These are phyloP conservation scores for Cassiopea andromeda DNA, from an alignment of 30 jellyfish, hydroid and myxozoan genomes.

Conservation along the genomic window DNA sequence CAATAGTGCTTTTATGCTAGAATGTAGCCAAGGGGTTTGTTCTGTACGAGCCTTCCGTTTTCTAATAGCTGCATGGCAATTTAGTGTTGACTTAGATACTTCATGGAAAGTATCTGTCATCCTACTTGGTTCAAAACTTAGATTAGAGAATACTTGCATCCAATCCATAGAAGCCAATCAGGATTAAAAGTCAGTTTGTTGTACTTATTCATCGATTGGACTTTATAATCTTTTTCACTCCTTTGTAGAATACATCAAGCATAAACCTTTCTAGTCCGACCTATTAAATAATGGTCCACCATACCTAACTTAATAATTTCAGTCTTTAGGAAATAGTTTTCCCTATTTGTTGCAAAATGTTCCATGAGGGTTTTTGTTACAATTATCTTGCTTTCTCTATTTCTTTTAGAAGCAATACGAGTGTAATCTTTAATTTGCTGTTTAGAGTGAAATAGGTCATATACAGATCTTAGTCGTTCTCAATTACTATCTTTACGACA, in stretches of 20 bases:
- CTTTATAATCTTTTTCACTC: not conserved
- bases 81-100: constrained; percentile 45
- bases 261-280: constrained; percentile 13
- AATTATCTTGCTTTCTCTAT: constrained; percentile 5
- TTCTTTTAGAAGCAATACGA: constrained; percentile 8
- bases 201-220: constrained; percentile 23
- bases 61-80: constrained; percentile 56
- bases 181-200: constrained; percentile 34
- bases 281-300: constrained; percentile 10
- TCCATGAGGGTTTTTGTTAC: constrained; percentile 26
- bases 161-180: constrained; percentile 41
- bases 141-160: constrained; percentile 26
- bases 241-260: constrained; percentile 26
- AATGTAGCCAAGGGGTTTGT: constrained; percentile 41
- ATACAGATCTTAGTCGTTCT: constrained; percentile 3
- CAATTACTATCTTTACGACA: constrained; percentile 8
- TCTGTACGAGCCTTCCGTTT: constrained; percentile 51
- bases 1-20: constrained; percentile 48
- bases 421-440: constrained; percentile 26
- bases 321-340: not conserved
- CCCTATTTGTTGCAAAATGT: constrained; percentile 17
- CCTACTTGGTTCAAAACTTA: constrained; percentile 48
- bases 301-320: constrained; percentile 9
- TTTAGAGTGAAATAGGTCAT: constrained; percentile 6
- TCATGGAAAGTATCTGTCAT: constrained; percentile 62